Evolutionary conservation across 2,888 invertebrate genomes (phyloP), one percentile per base, ranked within the genome.

Genomic region (Melanostoma mellinum): DNA sequence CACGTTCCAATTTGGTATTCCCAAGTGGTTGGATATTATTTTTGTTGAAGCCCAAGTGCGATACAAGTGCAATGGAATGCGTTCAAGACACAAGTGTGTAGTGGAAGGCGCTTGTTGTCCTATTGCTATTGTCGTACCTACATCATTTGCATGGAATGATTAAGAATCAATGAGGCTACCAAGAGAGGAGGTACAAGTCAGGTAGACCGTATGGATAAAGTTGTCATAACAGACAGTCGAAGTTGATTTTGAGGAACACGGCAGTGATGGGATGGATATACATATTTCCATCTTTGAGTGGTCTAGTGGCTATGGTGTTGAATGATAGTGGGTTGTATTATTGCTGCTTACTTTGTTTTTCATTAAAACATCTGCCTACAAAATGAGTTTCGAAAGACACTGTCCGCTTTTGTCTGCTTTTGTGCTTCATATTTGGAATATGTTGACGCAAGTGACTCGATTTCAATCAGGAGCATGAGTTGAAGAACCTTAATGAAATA

Each of bases 151-250:
- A 82, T 82, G 53, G 82, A 82, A 65, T 78, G 78, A 82, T 82
- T 82, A 73, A 82, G 58, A 82, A 82, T 73, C 82, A 82, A 82
- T 82, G 77, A 82, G 52, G 81, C 77, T 82, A 77, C 77, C 77
- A 74, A 73, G 68, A 20, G 73, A 52, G 73, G 20, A 1, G 20
- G 20, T 20, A 20, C 1, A 20, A 20, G 20, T 20, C 20, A 20
- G 63, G 71, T 81, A 68, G 32, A 33, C 40, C 30, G 38, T 20
- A 42, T 48, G 46, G 73, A 82, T 82, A 73, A 82, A 82, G 78
- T 82, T 82, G 82, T 82, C 82, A 82, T 82, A 82, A 82, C 78
- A 73, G 68, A 82, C 46, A 71, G 71, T 71, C 69, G 38, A 56
- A 58, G 63, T 52, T 68, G 68, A 46, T 56, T 63, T 10, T 52